phyloP scores from a whole-genome alignment of 2,888 invertebrate genomes.

The Luperina testacea region DNA sequence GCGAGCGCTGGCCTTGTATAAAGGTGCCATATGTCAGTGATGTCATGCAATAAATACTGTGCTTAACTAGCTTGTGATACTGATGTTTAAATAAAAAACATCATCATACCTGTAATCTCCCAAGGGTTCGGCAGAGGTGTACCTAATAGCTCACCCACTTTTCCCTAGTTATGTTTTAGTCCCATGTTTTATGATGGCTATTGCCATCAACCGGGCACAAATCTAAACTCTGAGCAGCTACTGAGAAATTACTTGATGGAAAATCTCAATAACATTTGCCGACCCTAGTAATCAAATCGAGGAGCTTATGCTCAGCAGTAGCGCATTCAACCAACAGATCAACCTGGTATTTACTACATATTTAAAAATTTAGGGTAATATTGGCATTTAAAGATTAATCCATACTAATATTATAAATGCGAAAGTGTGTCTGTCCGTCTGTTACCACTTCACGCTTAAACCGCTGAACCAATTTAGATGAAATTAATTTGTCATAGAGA shows the following conservation, averaged over 20 bases:
- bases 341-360: not conserved
- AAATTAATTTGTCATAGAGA: no score
- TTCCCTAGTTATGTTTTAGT: not conserved
- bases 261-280: not conserved
- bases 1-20: constrained; percentile 35
- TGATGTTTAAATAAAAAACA: constrained; percentile 10
- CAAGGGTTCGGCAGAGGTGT: not conserved
- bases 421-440: no score
- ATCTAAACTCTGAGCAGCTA: no score
- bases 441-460: no score
- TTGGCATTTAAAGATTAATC: not conserved
- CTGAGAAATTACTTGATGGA: not conserved
- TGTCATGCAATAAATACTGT: constrained; percentile 49
- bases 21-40: constrained; percentile 47
- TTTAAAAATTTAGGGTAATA: not conserved
- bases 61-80: constrained; percentile 15
- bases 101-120: not conserved
- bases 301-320: not conserved
- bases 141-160: not conserved
- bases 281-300: not conserved
- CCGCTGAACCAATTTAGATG: no score
- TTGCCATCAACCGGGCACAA: not conserved
- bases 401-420: no score
- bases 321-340: not conserved
- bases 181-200: no score